Conservation (phyloP, 2,888 invertebrate species). For the Amiota communis region DNA sequence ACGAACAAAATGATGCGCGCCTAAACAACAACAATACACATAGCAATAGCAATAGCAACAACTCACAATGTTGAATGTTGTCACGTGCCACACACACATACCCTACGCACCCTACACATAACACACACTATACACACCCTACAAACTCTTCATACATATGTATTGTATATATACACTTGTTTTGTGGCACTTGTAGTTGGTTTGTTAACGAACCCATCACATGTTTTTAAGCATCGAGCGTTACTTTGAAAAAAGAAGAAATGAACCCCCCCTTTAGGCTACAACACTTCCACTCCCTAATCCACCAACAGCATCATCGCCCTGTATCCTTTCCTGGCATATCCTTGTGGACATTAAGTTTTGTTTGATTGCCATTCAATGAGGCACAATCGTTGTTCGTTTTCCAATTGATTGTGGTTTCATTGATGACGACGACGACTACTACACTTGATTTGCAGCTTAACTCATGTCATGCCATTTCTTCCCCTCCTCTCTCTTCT, state of each 20-base stretch:
- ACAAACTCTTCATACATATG: neutral
- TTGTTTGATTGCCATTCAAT: constrained; percentile 61
- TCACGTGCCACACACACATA: constrained; percentile 10
- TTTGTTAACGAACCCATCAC: constrained; percentile 56
- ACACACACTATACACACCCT: neutral
- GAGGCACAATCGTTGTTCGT: constrained; percentile 36
- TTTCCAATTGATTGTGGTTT: constrained; percentile 42
- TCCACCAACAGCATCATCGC: neutral
- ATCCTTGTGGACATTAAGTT: constrained; percentile 15
- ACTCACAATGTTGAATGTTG: constrained; percentile 31
- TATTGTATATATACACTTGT: constrained; percentile 35
- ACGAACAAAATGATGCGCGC: constrained; percentile 16
- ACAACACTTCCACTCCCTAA: constrained; percentile 34
- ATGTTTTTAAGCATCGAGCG: neutral
- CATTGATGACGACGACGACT: neutral
- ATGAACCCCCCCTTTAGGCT: constrained; percentile 40
- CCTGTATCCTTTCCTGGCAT: constrained; percentile 49
- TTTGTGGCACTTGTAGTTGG: constrained; percentile 56
- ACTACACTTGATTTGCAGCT: too few relatives aligned
- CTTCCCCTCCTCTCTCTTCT: too few relatives aligned
- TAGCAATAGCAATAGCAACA: constrained; percentile 34
- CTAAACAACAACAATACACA: constrained; percentile 47
- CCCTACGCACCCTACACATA: neutral
- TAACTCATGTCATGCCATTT: too few relatives aligned
- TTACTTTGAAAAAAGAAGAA: neutral